Evolutionary conservation across 2,888 invertebrate genomes (phyloP).

Genomic region (Vannuccia rotundouncinata): DNA sequence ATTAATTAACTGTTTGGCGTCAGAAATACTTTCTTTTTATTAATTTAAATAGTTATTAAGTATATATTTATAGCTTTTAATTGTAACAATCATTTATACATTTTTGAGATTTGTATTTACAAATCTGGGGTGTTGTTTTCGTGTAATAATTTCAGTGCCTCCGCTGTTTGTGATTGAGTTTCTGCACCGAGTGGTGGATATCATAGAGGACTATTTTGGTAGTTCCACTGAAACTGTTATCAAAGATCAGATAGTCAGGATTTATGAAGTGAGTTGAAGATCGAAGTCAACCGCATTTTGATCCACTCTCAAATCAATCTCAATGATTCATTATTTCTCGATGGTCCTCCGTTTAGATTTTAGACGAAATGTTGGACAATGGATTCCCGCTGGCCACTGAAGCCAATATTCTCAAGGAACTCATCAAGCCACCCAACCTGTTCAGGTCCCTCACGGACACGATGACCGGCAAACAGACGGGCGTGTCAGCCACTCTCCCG

Average conservation of each 20-base stretch:
- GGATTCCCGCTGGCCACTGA: conserved; percentile 97
- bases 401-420: conserved; percentile 92
- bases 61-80: no score
- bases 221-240: conserved; percentile 92
- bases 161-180: conserved; percentile 97
- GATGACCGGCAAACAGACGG: conserved; percentile 81
- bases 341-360: no score
- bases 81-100: no score
- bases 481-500: conserved; percentile 68
- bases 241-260: conserved; percentile 97
- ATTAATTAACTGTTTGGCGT: no score
- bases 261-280: conserved; percentile 94
- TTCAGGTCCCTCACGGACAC: conserved; percentile 92
- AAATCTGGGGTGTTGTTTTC: no score
- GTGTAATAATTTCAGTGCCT: conserved; percentile 73
- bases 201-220: conserved; percentile 94
- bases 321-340: no score
- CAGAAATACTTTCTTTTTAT: no score
- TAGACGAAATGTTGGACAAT: conserved; percentile 99
- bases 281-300: no score
- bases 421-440: conserved; percentile 96
- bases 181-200: conserved; percentile 89
- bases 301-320: no score
- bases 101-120: no score
- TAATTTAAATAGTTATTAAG: no score